Evolutionary conservation across 2,888 invertebrate species (phyloP).

Genomic region (Stramonita haemastoma): DNA sequence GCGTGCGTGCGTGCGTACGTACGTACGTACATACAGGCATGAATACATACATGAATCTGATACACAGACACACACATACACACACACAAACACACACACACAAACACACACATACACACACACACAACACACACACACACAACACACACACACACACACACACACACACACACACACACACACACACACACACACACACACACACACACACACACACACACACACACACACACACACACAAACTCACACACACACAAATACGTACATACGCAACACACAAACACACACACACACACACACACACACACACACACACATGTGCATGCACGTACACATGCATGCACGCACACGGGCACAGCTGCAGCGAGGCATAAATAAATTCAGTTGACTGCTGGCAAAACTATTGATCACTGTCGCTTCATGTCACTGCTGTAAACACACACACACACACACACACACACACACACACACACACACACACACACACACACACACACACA

Average conservation of each 20-base stretch:
- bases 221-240: no score
- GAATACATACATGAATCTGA: background rate
- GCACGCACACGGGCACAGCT: background rate
- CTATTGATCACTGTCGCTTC: background rate
- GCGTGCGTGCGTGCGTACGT: background rate
- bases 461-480: no score
- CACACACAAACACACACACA: background rate
- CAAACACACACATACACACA: background rate
- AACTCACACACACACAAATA: no score
- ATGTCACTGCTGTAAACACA: background rate
- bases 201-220: no score
- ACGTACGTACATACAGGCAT: background rate
- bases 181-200: background rate
- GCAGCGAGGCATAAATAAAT: no score
- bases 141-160: background rate
- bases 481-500: no score
- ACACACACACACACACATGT: no score
- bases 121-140: background rate
- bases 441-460: background rate
- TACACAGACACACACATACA: background rate
- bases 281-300: no score
- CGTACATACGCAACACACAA: no score
- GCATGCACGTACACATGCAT: background rate
- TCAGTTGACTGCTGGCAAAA: no score
- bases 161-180: background rate